phyloP scores from a whole-genome alignment of 64 coral and sea anemone species.

The Catalaphyllia jardinei region DNA sequence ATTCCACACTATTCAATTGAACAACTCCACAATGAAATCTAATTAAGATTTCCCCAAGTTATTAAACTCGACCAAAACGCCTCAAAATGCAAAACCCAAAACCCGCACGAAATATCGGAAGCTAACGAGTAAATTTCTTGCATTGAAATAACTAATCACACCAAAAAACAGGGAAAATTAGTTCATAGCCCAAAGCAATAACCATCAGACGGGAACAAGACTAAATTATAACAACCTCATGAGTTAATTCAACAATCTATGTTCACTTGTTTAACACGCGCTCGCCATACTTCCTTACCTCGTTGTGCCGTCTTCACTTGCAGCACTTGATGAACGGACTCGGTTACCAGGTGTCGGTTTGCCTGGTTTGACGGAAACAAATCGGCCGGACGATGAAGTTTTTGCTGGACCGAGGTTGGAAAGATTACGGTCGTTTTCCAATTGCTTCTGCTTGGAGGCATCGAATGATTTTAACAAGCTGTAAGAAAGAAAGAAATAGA shows the following conservation, averaged over 20 bases:
- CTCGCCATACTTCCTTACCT: conserved; percentile 20
- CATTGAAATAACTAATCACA: not conserved
- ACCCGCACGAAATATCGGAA: not conserved
- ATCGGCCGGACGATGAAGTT: conserved; percentile 52
- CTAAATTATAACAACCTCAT: not conserved
- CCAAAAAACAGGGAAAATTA: not conserved
- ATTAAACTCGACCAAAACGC: not conserved
- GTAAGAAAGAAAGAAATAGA: conserved; percentile 26
- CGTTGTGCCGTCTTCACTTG: conserved; percentile 72
- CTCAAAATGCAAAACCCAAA: conserved; percentile 21
- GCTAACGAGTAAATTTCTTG: not conserved
- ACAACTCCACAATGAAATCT: conserved; percentile 1
- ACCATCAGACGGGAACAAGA: not conserved
- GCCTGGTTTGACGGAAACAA: conserved; percentile 62
- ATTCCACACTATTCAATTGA: conserved; percentile 1
- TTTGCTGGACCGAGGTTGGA: conserved; percentile 54
- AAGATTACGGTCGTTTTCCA: conserved; percentile 89
- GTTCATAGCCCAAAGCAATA: not conserved
- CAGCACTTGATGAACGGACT: conserved; percentile 57
- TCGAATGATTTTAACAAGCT: conserved; percentile 89
- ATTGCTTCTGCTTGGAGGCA: conserved; percentile 92
- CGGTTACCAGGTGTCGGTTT: conserved; percentile 41
- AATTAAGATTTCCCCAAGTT: not conserved
- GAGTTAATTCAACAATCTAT: not conserved
- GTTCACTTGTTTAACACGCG: not conserved